Conservation (phyloP, 1,140 invertebrate genomes). For the Camponotus vicinus region DNA sequence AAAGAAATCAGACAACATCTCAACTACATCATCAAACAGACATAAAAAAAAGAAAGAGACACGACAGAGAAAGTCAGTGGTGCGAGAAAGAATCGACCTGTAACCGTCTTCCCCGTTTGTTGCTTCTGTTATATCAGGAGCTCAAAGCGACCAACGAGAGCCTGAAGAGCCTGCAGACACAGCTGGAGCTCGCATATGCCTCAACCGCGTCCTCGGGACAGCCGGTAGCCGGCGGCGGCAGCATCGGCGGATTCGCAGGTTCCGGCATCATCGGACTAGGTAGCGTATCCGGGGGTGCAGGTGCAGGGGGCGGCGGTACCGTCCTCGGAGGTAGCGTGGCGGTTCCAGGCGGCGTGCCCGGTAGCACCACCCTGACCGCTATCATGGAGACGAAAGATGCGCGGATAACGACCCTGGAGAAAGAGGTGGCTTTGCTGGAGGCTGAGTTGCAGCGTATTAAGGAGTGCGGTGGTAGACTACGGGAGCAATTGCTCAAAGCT, state of each 20-base stretch:
- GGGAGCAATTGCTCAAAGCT: slow-evolving; percentile 82
- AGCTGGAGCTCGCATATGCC: slow-evolving; percentile 91
- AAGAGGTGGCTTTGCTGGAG: slow-evolving; percentile 92
- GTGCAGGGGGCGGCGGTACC: slow-evolving; percentile 87
- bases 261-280: slow-evolving; percentile 84
- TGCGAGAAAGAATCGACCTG: slow-evolving; percentile 52
- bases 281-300: slow-evolving; percentile 69
- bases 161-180: slow-evolving; percentile 91
- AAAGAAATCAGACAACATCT: slow-evolving; percentile 58
- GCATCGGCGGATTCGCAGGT: slow-evolving; percentile 75
- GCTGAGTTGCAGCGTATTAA: slow-evolving; percentile 89
- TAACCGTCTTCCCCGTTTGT: slow-evolving; percentile 76
- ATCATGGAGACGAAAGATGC: slow-evolving; percentile 95
- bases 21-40: slow-evolving; percentile 50
- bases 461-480: slow-evolving; percentile 83
- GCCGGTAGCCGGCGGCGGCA: slow-evolving; percentile 82
- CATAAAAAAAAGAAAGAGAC: slow-evolving; percentile 63
- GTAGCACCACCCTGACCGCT: slow-evolving; percentile 90
- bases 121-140: slow-evolving; percentile 88
- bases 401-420: slow-evolving; percentile 94
- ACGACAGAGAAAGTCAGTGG: slow-evolving; percentile 56
- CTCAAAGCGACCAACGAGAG: slow-evolving; percentile 93
- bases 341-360: slow-evolving; percentile 88
- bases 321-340: slow-evolving; percentile 83
- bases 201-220: slow-evolving; percentile 86